Percentiles rank a stretch among this genome's conserved stretches.
Evolutionary conservation across 37 sponge, comb jelly and placozoan species (phyloP).

Genomic region (Diacarnus erythraeanus): DNA sequence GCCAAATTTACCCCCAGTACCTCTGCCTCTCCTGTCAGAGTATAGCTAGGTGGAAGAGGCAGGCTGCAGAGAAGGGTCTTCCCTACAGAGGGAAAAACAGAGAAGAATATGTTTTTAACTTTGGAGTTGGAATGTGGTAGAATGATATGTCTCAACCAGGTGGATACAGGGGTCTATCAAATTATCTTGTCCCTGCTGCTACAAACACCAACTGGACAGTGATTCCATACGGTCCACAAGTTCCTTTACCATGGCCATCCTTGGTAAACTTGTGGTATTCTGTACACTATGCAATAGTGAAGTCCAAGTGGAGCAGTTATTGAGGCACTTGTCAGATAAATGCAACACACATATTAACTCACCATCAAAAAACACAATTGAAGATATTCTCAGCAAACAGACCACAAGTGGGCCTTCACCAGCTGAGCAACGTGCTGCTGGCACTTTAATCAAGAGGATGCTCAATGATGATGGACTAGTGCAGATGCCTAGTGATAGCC

Average conservation of each 20-base stretch:
- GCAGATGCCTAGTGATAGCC: too few species aligned
- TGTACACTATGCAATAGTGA: neutral
- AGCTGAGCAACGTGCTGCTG: too few species aligned
- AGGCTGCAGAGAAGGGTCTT: neutral
- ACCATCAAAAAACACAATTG: neutral
- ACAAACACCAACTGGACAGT: neutral
- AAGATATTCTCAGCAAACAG: neutral
- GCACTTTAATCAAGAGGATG: too few species aligned
- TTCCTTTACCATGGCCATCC: neutral
- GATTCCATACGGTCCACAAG: neutral
- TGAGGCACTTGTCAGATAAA: neutral
- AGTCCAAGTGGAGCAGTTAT: neutral
- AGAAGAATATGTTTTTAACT: neutral
- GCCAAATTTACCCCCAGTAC: neutral
- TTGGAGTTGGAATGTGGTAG: neutral
- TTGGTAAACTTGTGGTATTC: neutral
- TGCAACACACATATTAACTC: too few species aligned
- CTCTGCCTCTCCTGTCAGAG: neutral
- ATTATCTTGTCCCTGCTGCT: constrained; percentile 22
- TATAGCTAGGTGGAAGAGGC: neutral
- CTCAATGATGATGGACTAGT: too few species aligned
- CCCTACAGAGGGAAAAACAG: neutral
- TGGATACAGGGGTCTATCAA: neutral
- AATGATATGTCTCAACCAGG: constrained; percentile 8
- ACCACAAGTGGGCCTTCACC: too few species aligned